Base-by-base conservation (phyloP, 2,888 invertebrate genomes). In the Ormyrus thymus region DNA sequence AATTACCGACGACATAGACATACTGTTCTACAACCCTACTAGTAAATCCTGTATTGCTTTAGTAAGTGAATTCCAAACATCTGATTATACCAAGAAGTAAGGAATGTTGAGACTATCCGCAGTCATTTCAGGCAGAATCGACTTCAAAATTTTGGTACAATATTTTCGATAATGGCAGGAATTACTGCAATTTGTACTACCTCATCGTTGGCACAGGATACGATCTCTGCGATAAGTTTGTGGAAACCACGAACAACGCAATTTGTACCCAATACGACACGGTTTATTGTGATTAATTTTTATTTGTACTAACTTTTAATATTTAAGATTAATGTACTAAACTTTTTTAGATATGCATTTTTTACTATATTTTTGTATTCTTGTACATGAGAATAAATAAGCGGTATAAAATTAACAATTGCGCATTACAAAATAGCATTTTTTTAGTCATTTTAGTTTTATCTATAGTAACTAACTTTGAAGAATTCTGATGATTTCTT, bases 141-240 rank as follows among this genome's bases (percentile, higher is more conserved):
- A 77, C 64, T 11, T 83, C 86, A 9, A 83, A 76, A 5, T 80
- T 82, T 10, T 87, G 87, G 86, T 85, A 84, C 64, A 81, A 80
- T 13, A 48, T 87, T 51, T 87, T 87, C 68, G 87, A 87, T 80
- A 71, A 83, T 13, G 85, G 85, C 1, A 78, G 76, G 11, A 87
- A 87, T 77, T 87, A 87, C 59, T 87, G 86, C 50, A 86, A 87
- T 80, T 81, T 87, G 64, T 83, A 77, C 29, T 84, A 86, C 13
- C 82, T 87, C 59, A 81, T 86, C 10, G 78, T 64, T 45, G 84
- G 81, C 8, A 81, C 83, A 5, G 83, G 81, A 46, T 84, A 85
- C 10, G 81, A 84, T 61, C 78, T 48, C 10, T 78, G 80, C 53
- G 58, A 46, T 7, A 79, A 80, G 59, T 87, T 86, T 73, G 45